Conservation (phyloP, 1,140 invertebrate species). For the Cydia strobilella region DNA sequence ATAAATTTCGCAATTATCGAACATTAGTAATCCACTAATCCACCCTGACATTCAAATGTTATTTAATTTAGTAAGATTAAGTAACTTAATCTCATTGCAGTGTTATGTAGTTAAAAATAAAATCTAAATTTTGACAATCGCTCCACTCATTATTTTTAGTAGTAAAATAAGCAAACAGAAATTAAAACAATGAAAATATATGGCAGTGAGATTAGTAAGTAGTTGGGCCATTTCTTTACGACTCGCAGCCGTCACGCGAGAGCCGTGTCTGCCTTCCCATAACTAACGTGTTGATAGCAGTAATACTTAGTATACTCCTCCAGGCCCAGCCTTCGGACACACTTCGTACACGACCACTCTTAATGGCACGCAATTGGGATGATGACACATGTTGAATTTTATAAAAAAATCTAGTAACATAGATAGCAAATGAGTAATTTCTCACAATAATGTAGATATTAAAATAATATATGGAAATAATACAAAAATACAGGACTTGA, state of each 20-base stretch:
- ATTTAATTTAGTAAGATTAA: too few species aligned
- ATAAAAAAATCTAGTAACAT: too few species aligned
- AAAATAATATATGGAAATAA: too few species aligned
- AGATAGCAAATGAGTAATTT: too few species aligned
- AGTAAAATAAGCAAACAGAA: not conserved
- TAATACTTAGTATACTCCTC: constrained; percentile 35
- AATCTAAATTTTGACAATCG: not conserved
- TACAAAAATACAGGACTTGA: too few species aligned
- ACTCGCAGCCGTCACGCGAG: constrained; percentile 44
- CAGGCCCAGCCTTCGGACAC: constrained; percentile 28
- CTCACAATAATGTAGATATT: too few species aligned
- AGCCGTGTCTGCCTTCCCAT: constrained; percentile 42
- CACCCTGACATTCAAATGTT: too few species aligned
- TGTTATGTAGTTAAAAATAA: too few species aligned
- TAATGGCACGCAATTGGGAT: not conserved
- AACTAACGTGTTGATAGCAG: constrained; percentile 46
- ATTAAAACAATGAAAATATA: not conserved
- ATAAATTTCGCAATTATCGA: too few species aligned
- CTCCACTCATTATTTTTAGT: not conserved
- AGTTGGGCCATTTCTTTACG: constrained; percentile 25
- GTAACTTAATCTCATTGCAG: too few species aligned
- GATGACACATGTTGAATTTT: too few species aligned
- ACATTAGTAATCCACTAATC: too few species aligned
- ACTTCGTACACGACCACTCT: not conserved
- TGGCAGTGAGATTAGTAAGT: not conserved